phyloP scores from a whole-genome alignment of 92 coral and sea anemone species.

The Heteractis magnifica region DNA sequence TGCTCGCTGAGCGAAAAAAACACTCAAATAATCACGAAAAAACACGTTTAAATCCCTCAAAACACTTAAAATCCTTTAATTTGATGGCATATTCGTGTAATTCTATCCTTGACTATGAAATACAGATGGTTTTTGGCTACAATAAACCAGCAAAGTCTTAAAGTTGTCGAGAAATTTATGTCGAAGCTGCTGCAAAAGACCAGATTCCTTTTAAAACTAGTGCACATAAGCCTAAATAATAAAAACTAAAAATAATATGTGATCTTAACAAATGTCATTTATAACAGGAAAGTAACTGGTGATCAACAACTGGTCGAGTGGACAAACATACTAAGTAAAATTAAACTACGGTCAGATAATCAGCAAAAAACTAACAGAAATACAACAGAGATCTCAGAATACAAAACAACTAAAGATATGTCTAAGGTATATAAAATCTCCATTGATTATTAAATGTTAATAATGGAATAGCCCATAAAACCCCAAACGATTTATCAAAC shows the following conservation, averaged over 20 bases:
- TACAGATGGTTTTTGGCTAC: neutral
- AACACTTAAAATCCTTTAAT: neutral
- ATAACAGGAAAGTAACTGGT: slow-evolving; percentile 57
- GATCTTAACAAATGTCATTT: neutral
- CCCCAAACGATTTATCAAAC: neutral
- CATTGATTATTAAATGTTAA: neutral
- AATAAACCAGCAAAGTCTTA: neutral
- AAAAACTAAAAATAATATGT: neutral
- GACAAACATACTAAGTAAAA: slow-evolving; percentile 51
- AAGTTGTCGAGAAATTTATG: neutral
- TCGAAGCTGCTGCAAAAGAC: too few relatives aligned
- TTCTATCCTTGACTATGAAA: neutral
- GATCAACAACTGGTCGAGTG: slow-evolving; percentile 61
- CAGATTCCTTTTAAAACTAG: too few relatives aligned
- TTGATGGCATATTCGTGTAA: neutral
- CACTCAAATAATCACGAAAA: neutral
- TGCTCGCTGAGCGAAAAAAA: neutral
- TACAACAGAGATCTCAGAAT: slow-evolving; percentile 18
- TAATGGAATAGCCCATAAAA: neutral
- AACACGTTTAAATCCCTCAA: neutral
- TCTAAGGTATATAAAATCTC: slow-evolving; percentile 46
- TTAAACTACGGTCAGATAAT: slow-evolving; percentile 40
- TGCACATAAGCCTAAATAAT: too few relatives aligned
- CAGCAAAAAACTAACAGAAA: slow-evolving; percentile 30
- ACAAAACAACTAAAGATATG: slow-evolving; percentile 39